These are phyloP conservation scores for Nesoenas mayeri DNA, from an alignment of 2,113 vertebrate species.

Conservation along the genomic window DNA sequence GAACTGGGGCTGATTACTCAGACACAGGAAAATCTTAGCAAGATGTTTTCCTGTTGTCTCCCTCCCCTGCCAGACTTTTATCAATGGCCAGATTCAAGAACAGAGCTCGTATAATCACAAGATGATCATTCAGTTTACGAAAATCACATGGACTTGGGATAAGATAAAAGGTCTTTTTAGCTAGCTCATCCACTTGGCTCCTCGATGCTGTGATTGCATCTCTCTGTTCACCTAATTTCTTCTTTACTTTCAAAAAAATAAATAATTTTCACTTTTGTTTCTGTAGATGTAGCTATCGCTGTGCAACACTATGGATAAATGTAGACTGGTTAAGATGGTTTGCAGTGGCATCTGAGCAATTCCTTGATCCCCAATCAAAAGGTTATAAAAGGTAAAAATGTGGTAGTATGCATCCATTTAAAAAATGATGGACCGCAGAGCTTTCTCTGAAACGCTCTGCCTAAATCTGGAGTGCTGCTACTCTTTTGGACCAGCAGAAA, in stretches of 20 bases:
- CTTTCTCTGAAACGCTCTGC: not conserved
- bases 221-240: not conserved
- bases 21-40: conserved; percentile 53
- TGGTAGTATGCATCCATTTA: not conserved
- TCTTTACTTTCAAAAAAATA: not conserved
- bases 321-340: not conserved
- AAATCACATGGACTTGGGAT: not conserved
- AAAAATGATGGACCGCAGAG: not conserved
- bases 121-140: not conserved
- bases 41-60: conserved; percentile 45
- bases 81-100: conserved; percentile 47
- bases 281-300: not conserved
- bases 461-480: not conserved
- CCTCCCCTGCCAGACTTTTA: conserved; percentile 27
- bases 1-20: conserved; percentile 16
- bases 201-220: not conserved
- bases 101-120: conserved; percentile 21
- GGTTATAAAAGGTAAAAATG: not conserved
- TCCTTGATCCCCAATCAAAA: not conserved
- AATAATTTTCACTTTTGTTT: not conserved
- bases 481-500: not conserved
- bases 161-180: conserved; percentile 39
- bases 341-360: not conserved
- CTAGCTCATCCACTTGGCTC: not conserved
- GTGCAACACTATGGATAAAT: not conserved